These are phyloP conservation scores for Himalopsyche kuldschensis DNA, from an alignment of 2,888 invertebrate species.

Conservation along the genomic window DNA sequence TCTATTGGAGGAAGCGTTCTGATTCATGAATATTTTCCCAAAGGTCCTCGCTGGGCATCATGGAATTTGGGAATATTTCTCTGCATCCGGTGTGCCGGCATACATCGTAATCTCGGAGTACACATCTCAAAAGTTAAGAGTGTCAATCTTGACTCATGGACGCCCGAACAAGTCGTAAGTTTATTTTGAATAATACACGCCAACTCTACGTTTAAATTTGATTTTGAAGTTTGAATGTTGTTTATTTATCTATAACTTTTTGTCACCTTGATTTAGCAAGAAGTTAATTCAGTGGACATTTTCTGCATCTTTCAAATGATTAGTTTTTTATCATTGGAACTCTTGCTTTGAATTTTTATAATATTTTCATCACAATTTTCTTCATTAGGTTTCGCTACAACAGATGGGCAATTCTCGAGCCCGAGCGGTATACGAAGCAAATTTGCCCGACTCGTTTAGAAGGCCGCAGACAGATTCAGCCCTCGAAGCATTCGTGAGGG, in stretches of 20 bases:
- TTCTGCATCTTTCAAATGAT: no score
- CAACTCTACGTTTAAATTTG: no score
- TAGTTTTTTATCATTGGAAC: background rate
- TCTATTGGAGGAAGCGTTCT: no score
- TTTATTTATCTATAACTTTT: no score
- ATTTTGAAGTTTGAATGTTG: no score
- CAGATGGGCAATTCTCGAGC: constrained; percentile 98
- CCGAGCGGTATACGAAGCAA: constrained; percentile 96
- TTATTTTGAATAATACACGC: background rate
- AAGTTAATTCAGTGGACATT: no score
- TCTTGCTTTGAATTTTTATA: background rate
- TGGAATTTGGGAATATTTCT: constrained; percentile 99
- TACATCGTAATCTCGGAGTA: constrained; percentile 97
- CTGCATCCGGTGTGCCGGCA: constrained; percentile 98
- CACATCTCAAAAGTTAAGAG: constrained; percentile 99
- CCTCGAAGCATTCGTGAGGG: constrained; percentile 93
- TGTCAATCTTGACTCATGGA: constrained; percentile 97
- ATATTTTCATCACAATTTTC: background rate
- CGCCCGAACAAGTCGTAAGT: constrained; percentile 90
- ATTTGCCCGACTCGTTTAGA: constrained; percentile 91
- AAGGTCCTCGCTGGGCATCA: constrained; percentile 98
- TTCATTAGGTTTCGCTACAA: constrained; percentile 69
- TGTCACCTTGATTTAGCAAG: no score
- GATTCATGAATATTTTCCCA: background rate
- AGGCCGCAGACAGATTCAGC: constrained; percentile 93